phyloP scores from a whole-genome alignment of 2,113 vertebrate genomes.

The Protobothrops mucrosquamatus region DNA sequence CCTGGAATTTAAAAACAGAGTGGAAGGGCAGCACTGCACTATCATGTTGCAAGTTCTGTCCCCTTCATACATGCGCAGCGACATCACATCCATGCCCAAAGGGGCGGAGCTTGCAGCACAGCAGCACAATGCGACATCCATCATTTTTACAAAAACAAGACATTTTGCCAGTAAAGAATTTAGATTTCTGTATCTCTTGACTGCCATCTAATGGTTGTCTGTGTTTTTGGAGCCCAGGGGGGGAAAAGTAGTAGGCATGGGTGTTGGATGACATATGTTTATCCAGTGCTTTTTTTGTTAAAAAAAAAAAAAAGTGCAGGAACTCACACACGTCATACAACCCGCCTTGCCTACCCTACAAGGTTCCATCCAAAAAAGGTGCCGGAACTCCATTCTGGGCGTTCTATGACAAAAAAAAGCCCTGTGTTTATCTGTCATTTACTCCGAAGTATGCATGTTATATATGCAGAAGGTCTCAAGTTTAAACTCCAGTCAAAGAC shows the following conservation, averaged over 20 bases:
- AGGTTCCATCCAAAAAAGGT: no score
- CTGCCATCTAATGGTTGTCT: neutral
- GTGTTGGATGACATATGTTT: neutral
- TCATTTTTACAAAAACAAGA: neutral
- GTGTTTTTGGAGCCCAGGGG: neutral
- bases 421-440: neutral
- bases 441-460: neutral
- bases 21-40: neutral
- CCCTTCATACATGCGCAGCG: neutral
- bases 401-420: no score
- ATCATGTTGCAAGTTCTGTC: neutral
- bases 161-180: neutral
- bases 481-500: neutral
- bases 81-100: neutral
- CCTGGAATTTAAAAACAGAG: neutral
- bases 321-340: no score
- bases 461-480: neutral
- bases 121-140: no score
- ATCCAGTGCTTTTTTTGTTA: neutral
- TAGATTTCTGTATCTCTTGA: neutral
- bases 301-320: no score
- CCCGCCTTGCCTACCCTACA: no score
- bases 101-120: neutral
- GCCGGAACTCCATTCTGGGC: no score
- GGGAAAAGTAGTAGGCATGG: rapidly evolving